Evolutionary conservation across 2,888 invertebrate genomes (phyloP).

Genomic region (Leptothorax acervorum): DNA sequence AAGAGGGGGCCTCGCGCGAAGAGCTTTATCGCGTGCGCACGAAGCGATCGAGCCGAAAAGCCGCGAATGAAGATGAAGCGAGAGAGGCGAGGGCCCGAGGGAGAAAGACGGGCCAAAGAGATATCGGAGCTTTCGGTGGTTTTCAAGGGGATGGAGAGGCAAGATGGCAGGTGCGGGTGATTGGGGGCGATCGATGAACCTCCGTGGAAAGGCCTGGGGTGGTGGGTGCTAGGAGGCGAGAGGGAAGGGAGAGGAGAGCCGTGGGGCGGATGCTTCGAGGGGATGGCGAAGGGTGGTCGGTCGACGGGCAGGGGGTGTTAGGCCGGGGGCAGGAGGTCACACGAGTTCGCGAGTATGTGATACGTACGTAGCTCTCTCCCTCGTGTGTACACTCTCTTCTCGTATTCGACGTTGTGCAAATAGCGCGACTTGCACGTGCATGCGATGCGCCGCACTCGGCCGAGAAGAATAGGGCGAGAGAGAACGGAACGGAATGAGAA

Average conservation of each 20-base stretch:
- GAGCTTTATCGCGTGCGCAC: conserved; percentile 37
- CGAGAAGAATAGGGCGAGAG: conserved; percentile 18
- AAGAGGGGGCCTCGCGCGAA: not conserved
- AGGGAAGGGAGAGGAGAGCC: conserved; percentile 52
- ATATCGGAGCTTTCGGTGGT: conserved; percentile 70
- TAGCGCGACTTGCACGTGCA: conserved; percentile 44
- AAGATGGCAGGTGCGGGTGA: conserved; percentile 82
- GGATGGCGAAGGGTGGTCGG: conserved; percentile 68
- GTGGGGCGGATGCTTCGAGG: conserved; percentile 65
- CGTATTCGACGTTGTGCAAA: conserved; percentile 39
- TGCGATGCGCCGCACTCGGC: not conserved
- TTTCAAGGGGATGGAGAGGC: conserved; percentile 77
- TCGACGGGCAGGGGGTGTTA: conserved; percentile 55
- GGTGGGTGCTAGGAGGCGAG: conserved; percentile 61
- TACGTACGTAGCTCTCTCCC: conserved; percentile 63
- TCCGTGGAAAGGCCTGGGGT: conserved; percentile 79
- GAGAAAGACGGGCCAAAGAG: conserved; percentile 51
- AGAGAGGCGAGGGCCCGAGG: not conserved
- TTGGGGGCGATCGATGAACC: conserved; percentile 85
- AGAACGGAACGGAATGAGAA: conserved; percentile 4
- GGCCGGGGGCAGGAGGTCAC: conserved; percentile 79
- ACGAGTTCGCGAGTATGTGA: conserved; percentile 74
- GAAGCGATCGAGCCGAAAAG: conserved; percentile 24
- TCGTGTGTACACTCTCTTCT: conserved; percentile 27
- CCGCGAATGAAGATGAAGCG: conserved; percentile 54